phyloP scores from a whole-genome alignment of 2,888 invertebrate species.

The Tortrix viridana region DNA sequence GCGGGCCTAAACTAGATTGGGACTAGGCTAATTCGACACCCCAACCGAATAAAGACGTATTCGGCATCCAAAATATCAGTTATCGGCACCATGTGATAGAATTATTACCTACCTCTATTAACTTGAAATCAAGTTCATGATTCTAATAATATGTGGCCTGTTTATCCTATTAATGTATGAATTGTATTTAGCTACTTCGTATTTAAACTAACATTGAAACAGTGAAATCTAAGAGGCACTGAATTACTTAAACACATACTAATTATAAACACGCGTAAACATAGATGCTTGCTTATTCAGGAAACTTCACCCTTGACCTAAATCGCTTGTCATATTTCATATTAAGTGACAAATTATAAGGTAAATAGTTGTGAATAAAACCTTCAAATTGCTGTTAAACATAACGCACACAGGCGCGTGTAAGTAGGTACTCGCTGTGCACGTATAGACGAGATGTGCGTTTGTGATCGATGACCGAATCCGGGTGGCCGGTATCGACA shows the following conservation, averaged over 20 bases:
- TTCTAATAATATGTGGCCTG: no score
- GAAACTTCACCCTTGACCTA: constrained; percentile 41
- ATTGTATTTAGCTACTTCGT: no score
- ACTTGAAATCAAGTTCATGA: no score
- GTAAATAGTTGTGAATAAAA: constrained; percentile 61
- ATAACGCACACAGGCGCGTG: constrained; percentile 47
- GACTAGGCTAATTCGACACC: no score
- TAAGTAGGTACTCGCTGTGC: constrained; percentile 46
- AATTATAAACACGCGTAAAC: no score
- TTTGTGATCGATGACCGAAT: constrained; percentile 61
- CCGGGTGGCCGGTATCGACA: constrained; percentile 64
- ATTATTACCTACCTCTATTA: no score
- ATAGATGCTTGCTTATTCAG: constrained; percentile 13
- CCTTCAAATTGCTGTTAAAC: constrained; percentile 53
- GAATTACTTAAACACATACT: not conserved
- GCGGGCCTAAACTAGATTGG: no score
- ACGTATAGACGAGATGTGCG: constrained; percentile 35
- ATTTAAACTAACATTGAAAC: no score
- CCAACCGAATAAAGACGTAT: no score
- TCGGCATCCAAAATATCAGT: no score
- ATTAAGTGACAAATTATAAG: constrained; percentile 60
- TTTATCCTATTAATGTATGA: no score
- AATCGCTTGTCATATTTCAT: constrained; percentile 47
- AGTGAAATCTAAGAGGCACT: not conserved
- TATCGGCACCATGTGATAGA: no score